Percentiles rank a stretch among this genome's conserved stretches.
Conservation (phyloP, 2,113 vertebrate genomes). For the Nannobrachium achirus region DNA sequence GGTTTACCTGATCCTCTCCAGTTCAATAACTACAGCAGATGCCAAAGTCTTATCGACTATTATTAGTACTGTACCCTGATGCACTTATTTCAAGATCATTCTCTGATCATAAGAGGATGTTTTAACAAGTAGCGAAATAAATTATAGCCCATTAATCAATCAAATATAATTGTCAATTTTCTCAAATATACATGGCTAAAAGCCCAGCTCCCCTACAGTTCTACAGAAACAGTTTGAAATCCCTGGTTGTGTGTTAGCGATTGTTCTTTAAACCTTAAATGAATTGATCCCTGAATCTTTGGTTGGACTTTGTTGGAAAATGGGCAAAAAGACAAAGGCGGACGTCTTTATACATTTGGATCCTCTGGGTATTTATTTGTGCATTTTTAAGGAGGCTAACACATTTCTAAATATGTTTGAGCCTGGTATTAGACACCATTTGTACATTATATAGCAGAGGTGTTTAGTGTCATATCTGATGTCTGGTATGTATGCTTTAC, state of each 20-base stretch:
- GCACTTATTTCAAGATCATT: slow-evolving; percentile 39
- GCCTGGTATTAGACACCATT: slow-evolving; percentile 91
- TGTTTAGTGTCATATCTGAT: slow-evolving; percentile 95
- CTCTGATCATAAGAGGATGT: slow-evolving; percentile 33
- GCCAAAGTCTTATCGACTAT: slow-evolving; percentile 30
- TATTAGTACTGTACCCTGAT: no score
- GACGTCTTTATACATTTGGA: slow-evolving; percentile 77
- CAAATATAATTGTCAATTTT: no score
- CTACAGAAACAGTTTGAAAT: slow-evolving; percentile 62
- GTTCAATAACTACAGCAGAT: no score
- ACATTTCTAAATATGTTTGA: slow-evolving; percentile 87
- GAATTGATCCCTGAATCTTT: slow-evolving; percentile 77
- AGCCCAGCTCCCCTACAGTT: slow-evolving; percentile 40
- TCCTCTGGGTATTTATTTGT: slow-evolving; percentile 92
- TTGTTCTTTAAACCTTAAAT: slow-evolving; percentile 64
- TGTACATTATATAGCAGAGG: slow-evolving; percentile 94
- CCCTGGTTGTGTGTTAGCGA: slow-evolving; percentile 64
- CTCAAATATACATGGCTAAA: slow-evolving; percentile 27
- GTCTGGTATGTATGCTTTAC: slow-evolving; percentile 99
- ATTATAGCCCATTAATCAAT: slow-evolving; percentile 4
- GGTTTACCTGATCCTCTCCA: neutral
- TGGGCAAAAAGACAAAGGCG: slow-evolving; percentile 73
- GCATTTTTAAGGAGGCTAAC: slow-evolving; percentile 93
- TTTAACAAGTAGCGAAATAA: slow-evolving; percentile 73
- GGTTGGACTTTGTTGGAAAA: slow-evolving; percentile 87